A percentile compares a stretch with the other conserved stretches of the same genome.
phyloP scores from a whole-genome alignment of 2,113 vertebrate species.

The Pampusana beccarii region DNA sequence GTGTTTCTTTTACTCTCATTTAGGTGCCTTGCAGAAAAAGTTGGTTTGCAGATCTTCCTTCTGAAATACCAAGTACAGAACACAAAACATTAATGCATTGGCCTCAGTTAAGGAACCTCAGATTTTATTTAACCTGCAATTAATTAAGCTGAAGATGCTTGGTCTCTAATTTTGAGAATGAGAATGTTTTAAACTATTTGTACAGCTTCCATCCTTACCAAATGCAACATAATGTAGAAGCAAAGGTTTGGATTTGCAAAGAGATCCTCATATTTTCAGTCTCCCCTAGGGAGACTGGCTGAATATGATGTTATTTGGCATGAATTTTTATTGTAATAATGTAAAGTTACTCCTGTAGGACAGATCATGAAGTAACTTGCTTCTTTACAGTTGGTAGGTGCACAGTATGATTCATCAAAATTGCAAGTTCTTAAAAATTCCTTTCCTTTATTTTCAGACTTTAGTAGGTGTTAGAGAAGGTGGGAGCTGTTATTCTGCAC shows the following conservation, averaged over 20 bases:
- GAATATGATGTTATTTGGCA: not conserved
- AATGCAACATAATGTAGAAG: not conserved
- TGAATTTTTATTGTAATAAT: not conserved
- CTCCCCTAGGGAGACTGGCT: not conserved
- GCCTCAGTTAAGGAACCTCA: constrained; percentile 35
- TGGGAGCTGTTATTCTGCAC: constrained; percentile 34
- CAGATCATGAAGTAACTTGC: not conserved
- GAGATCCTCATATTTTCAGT: not conserved
- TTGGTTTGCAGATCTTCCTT: not conserved
- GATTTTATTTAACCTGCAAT: constrained; percentile 42
- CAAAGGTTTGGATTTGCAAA: not conserved
- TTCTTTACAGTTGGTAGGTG: not conserved
- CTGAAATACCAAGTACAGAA: not conserved
- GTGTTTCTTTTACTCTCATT: not conserved
- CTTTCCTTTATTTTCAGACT: not conserved
- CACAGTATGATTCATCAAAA: constrained; percentile 1
- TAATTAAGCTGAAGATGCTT: constrained; percentile 53
- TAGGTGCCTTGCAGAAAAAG: not conserved
- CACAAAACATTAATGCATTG: not conserved
- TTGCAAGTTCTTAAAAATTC: not conserved
- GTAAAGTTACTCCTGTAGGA: not conserved
- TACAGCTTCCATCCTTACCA: not conserved
- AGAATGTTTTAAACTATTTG: not conserved
- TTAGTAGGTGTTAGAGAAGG: constrained; percentile 21
- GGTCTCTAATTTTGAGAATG: not conserved